These are phyloP conservation scores for Eupithecia dodoneata DNA, from an alignment of 2,888 invertebrate species.

Conservation along the genomic window DNA sequence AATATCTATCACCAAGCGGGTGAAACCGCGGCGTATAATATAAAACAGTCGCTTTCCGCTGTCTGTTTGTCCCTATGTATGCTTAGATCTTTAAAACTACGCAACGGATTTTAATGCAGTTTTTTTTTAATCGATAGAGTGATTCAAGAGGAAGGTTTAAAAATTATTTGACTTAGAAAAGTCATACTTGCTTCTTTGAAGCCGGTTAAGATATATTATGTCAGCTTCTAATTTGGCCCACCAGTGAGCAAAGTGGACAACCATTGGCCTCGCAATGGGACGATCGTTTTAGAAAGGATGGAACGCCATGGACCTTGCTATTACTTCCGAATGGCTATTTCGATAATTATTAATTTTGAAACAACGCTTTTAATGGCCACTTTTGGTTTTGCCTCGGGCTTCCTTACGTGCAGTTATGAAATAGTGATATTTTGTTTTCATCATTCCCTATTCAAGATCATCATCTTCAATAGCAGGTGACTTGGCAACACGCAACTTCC, in stretches of 20 bases:
- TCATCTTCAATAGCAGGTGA: not conserved
- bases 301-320: slow-evolving; percentile 63
- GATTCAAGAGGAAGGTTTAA: too few relatives aligned
- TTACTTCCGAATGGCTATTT: slow-evolving; percentile 56
- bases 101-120: too few relatives aligned
- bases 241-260: slow-evolving; percentile 47
- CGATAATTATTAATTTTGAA: slow-evolving; percentile 16
- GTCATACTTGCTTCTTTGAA: too few relatives aligned
- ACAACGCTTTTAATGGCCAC: slow-evolving; percentile 3
- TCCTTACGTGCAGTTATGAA: not conserved
- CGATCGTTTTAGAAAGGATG: slow-evolving; percentile 70
- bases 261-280: slow-evolving; percentile 64
- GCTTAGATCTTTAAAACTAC: too few relatives aligned
- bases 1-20: too few relatives aligned
- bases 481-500: not conserved
- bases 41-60: too few relatives aligned
- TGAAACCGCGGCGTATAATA: too few relatives aligned
- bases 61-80: too few relatives aligned
- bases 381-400: slow-evolving; percentile 11
- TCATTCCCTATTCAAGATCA: not conserved
- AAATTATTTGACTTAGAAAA: too few relatives aligned
- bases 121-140: too few relatives aligned
- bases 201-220: too few relatives aligned
- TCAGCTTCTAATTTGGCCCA: slow-evolving; percentile 41
- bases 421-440: not conserved